These are phyloP conservation scores for Darevskia mixta DNA, from an alignment of 2,797 vertebrate genomes.

Conservation along the genomic window DNA sequence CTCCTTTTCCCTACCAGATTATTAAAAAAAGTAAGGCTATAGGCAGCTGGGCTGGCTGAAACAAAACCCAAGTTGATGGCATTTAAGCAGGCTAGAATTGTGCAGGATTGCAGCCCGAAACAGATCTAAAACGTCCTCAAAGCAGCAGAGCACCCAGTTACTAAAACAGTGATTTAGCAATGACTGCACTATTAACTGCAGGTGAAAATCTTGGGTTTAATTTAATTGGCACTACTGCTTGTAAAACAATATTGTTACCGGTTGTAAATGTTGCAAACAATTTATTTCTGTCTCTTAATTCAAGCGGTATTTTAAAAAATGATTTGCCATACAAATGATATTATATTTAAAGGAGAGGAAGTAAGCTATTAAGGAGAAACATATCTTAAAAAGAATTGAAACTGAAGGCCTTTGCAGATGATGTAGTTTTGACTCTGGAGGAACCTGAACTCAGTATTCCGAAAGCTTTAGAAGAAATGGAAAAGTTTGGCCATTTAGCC, in stretches of 20 bases:
- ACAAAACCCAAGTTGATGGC: background rate
- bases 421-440: too few species aligned
- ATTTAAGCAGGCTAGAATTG: background rate
- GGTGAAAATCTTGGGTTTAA: background rate
- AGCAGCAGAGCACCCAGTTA: background rate
- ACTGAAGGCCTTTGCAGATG: too few species aligned
- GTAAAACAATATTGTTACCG: background rate
- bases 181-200: background rate
- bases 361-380: background rate
- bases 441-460: too few species aligned
- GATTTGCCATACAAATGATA: constrained; percentile 1
- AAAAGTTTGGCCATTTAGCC: too few species aligned
- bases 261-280: background rate
- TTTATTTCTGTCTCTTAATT: background rate
- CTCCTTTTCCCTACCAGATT: background rate
- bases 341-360: background rate
- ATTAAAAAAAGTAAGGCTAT: background rate
- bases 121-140: too few species aligned
- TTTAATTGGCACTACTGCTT: background rate
- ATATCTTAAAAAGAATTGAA: background rate
- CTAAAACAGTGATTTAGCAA: background rate
- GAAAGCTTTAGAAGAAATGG: too few species aligned
- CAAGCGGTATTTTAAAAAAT: background rate
- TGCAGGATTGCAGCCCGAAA: background rate
- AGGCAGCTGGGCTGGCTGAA: background rate